Evolutionary conservation across 2,113 vertebrate species (phyloP).

Genomic region (Channa argus): DNA sequence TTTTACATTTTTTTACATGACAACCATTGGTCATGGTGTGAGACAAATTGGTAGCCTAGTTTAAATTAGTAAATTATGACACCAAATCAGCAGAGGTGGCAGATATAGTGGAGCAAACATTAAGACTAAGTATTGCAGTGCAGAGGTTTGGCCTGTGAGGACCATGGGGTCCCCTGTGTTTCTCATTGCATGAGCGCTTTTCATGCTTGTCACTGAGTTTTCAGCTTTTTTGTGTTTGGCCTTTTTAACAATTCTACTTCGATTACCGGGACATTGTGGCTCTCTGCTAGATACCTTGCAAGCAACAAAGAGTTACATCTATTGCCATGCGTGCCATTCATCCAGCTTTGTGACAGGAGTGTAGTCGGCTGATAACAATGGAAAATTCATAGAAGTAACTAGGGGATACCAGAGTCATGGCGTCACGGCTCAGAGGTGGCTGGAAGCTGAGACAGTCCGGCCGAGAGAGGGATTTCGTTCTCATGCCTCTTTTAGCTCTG

Average conservation of each 20-base stretch:
- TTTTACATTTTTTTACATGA: neutral
- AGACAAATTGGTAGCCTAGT: slow-evolving; percentile 34
- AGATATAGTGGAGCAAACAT: slow-evolving; percentile 25
- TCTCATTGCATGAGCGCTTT: slow-evolving; percentile 83
- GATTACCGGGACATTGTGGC: slow-evolving; percentile 87
- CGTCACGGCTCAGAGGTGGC: slow-evolving; percentile 85
- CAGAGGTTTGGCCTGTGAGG: slow-evolving; percentile 53
- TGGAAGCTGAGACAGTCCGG: slow-evolving; percentile 82
- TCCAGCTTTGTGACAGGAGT: slow-evolving; percentile 84
- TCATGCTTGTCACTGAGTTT: slow-evolving; percentile 91
- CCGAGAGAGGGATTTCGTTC: slow-evolving; percentile 52
- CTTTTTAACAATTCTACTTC: slow-evolving; percentile 87
- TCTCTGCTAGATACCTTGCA: slow-evolving; percentile 88
- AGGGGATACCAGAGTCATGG: slow-evolving; percentile 84
- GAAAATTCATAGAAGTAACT: slow-evolving; percentile 90
- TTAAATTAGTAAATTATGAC: slow-evolving; percentile 50
- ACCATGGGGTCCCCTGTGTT: slow-evolving; percentile 63
- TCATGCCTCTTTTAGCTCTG: slow-evolving; percentile 36
- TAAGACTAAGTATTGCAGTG: slow-evolving; percentile 27
- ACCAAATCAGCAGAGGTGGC: slow-evolving; percentile 36
- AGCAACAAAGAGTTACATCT: slow-evolving; percentile 90
- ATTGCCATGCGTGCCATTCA: slow-evolving; percentile 88
- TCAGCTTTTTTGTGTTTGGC: slow-evolving; percentile 84
- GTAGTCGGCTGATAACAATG: slow-evolving; percentile 87
- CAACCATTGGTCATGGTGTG: neutral